Conservation (phyloP, 1,140 invertebrate species). For the Anastrepha ludens region DNA sequence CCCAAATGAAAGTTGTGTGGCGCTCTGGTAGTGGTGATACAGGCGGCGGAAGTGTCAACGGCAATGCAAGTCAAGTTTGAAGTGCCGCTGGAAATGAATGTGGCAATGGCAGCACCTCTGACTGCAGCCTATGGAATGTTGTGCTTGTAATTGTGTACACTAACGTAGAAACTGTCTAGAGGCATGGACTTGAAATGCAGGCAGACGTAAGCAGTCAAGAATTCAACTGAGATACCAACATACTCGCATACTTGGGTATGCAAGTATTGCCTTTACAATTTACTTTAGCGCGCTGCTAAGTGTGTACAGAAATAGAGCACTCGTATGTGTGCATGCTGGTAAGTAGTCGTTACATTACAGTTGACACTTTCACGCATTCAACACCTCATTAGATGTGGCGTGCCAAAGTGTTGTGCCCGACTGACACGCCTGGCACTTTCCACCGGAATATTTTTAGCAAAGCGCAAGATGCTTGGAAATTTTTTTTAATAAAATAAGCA, state of each 20-base stretch:
- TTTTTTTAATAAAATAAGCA: neutral
- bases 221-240: neutral
- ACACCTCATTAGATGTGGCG: neutral
- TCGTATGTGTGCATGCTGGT: neutral
- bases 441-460: neutral
- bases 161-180: neutral
- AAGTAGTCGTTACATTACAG: neutral
- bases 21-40: neutral
- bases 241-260: neutral
- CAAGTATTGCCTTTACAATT: neutral
- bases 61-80: constrained; percentile 24
- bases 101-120: constrained; percentile 35
- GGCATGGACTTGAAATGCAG: neutral
- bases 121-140: neutral
- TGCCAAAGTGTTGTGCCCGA: neutral
- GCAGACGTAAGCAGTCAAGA: neutral
- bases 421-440: neutral
- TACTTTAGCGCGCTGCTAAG: neutral
- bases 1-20: neutral
- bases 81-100: constrained; percentile 11
- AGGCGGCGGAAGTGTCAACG: constrained; percentile 27
- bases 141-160: neutral
- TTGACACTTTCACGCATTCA: neutral
- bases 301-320: neutral
- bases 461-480: neutral